These are phyloP conservation scores for Odontamblyopus rebecca DNA, from an alignment of 2,797 vertebrate genomes.

Conservation along the genomic window DNA sequence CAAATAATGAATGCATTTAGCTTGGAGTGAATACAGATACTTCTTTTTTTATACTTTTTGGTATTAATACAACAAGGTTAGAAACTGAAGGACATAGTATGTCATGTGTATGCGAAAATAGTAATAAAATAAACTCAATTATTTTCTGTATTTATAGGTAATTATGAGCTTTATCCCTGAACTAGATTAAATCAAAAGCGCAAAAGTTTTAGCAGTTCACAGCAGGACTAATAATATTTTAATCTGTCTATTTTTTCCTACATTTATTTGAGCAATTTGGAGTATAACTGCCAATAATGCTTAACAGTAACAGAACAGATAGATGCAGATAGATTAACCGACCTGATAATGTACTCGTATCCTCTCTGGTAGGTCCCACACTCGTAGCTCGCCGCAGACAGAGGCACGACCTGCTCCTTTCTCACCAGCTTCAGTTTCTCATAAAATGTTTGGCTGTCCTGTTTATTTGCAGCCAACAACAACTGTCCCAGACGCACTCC, in stretches of 20 bases:
- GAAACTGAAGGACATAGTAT: too few relatives aligned
- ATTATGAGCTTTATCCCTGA: too few relatives aligned
- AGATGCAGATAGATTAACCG: conserved; percentile 1
- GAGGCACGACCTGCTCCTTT: conserved; percentile 93
- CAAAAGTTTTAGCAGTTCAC: too few relatives aligned
- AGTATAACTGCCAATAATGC: not conserved
- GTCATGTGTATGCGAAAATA: too few relatives aligned
- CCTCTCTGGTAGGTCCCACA: conserved; percentile 97
- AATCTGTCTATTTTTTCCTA: too few relatives aligned
- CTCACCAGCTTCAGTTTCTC: conserved; percentile 90
- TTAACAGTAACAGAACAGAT: not conserved
- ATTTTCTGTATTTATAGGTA: too few relatives aligned
- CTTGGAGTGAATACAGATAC: not conserved
- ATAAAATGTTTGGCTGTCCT: conserved; percentile 81
- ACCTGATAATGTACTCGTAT: conserved; percentile 98
- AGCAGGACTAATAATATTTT: too few relatives aligned
- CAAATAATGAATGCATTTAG: not conserved
- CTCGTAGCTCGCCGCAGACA: conserved; percentile 98
- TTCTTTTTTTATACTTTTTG: not conserved
- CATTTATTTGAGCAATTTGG: too few relatives aligned
- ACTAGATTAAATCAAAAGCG: too few relatives aligned
- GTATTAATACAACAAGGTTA: not conserved
- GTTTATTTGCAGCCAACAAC: conserved; percentile 90
- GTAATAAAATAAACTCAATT: not conserved
- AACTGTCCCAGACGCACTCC: conserved; percentile 90